Evolutionary conservation across 2,888 invertebrate species (phyloP), one percentile per base, ranked within the genome.

Genomic region (Diarsia dahlii): DNA sequence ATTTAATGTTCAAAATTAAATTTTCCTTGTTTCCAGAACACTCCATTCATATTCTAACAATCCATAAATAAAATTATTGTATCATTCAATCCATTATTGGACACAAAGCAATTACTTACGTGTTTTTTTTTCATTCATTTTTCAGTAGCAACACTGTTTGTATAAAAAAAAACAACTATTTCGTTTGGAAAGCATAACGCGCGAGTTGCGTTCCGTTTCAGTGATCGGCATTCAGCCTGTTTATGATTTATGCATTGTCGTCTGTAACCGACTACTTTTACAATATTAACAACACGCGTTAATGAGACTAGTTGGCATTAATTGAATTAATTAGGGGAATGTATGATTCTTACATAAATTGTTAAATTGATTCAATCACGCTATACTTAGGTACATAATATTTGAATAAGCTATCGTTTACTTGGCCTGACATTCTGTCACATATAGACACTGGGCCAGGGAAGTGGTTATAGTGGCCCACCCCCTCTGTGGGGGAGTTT

Each of bases 111-210:
- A 69, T 76, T 34, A 60, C 65, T 66, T 76, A 76, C 65, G 52
- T 34, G 77, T 60, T 50, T 39, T 39, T 60, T 77, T 69, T 69
- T 77, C 69, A 76, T 69, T 77, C 69, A 76, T 67, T 79, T 68
- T 78, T 60, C 52, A 78, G 64, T 18, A 12, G 58, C 58, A 74
- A 5, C n/a, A 58, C 10, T 65, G 87, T 87, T 86, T 79, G 76
- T 86, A 80, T 86, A 80, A 84, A 83, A 87, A 62, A 82, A 83
- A 85, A 83, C 82, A 81, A 81, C 81, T 83, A 78, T 81, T 81
- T 80, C 54, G 78, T 94, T 95, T 95, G 94, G 96, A 96, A 96
- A 96, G 96, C 94, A 86, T 86, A 90, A 90, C 89, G 91, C 89
- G 88, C 92, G 90, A 88, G 84, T 90, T 89, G 87, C 91, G 95